Evolutionary conservation across 1,140 invertebrate genomes (phyloP).

Genomic region (Cydia strobilella): DNA sequence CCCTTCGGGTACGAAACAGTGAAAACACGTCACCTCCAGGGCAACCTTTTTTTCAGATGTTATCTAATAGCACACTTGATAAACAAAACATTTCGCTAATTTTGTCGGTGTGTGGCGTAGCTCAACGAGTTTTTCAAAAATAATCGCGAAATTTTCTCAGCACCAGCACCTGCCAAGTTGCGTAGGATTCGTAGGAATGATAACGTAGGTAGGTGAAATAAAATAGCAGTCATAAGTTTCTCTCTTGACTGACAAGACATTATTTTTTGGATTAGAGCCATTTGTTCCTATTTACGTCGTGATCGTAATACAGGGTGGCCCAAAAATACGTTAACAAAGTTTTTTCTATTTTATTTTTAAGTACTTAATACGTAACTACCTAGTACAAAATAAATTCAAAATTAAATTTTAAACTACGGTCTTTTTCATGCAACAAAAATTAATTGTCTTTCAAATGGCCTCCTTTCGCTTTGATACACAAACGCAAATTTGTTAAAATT

Average conservation of each 20-base stretch:
- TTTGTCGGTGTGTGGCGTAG: not conserved
- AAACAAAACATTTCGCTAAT: not conserved
- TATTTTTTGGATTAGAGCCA: constrained; percentile 24
- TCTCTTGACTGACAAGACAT: constrained; percentile 14
- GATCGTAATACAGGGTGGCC: too few relatives aligned
- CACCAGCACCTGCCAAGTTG: constrained; percentile 8
- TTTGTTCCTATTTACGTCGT: not conserved
- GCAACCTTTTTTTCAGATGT: not conserved
- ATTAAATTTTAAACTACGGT: too few relatives aligned
- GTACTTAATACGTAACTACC: too few relatives aligned
- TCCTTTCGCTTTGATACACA: too few relatives aligned
- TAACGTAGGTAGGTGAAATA: constrained; percentile 31
- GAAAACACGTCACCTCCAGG: too few relatives aligned
- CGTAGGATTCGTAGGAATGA: constrained; percentile 27
- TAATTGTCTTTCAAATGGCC: too few relatives aligned
- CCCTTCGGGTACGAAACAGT: too few relatives aligned
- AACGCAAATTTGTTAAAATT: too few relatives aligned
- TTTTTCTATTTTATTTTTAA: too few relatives aligned
- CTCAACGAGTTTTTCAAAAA: not conserved
- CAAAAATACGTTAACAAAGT: too few relatives aligned
- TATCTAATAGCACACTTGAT: not conserved
- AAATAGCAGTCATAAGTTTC: constrained; percentile 15
- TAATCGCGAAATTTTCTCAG: not conserved
- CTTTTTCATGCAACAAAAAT: too few relatives aligned
- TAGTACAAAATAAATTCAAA: too few relatives aligned